Percentiles rank a stretch among this genome's conserved stretches.
Evolutionary conservation across 2,888 invertebrate species (phyloP).

Genomic region (Timandra comae): DNA sequence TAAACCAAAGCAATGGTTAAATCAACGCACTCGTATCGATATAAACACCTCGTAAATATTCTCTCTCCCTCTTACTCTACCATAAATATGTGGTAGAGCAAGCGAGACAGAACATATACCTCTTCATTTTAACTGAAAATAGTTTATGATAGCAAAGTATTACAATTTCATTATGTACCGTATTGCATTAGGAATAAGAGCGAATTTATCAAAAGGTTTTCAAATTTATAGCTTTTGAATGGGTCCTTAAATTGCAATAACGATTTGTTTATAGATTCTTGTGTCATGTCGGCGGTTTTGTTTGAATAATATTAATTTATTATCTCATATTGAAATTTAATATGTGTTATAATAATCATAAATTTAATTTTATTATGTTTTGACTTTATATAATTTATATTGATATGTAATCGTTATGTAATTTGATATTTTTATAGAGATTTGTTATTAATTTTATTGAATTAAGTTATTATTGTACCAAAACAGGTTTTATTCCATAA

Average conservation of each 20-base stretch:
- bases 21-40: constrained; percentile 73
- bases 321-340: too few species aligned
- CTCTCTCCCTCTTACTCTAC: constrained; percentile 36
- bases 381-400: too few species aligned
- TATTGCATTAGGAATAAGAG: constrained; percentile 24
- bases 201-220: constrained; percentile 22
- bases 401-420: too few species aligned
- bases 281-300: too few species aligned
- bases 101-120: constrained; percentile 39
- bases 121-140: constrained; percentile 70
- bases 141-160: constrained; percentile 66
- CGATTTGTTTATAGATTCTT: constrained; percentile 70
- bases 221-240: constrained; percentile 73
- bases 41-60: constrained; percentile 72
- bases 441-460: too few species aligned
- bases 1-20: constrained; percentile 75
- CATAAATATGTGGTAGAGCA: constrained; percentile 15
- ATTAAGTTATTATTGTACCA: too few species aligned
- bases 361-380: too few species aligned
- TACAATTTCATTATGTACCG: constrained; percentile 30
- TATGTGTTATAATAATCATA: too few species aligned
- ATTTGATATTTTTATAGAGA: too few species aligned
- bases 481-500: too few species aligned
- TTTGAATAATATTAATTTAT: too few species aligned
- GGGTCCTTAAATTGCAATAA: constrained; percentile 75